These are phyloP conservation scores for Hydropsyche betteni DNA, from an alignment of 2,888 invertebrate genomes.

Conservation along the genomic window DNA sequence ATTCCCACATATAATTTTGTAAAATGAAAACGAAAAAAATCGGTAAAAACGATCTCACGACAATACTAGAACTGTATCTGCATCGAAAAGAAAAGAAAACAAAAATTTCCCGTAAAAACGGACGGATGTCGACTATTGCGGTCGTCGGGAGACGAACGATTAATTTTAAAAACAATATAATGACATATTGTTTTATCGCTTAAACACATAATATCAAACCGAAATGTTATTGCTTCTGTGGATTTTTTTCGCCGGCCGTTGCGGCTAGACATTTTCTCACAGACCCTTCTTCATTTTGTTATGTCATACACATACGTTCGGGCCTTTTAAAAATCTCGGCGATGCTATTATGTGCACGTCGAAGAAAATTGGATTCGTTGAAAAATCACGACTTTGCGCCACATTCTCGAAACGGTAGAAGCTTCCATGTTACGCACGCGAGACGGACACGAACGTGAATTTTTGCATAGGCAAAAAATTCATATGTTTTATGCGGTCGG, in stretches of 20 bases:
- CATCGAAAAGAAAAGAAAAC: conserved; percentile 1
- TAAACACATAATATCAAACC: conserved; percentile 3
- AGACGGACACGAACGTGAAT: conserved; percentile 25
- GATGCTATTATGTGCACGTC: conserved; percentile 7
- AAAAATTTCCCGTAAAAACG: conserved; percentile 24
- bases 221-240: not conserved
- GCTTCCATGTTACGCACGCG: conserved; percentile 50
- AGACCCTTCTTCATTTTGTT: not conserved
- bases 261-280: conserved; percentile 5
- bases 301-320: conserved; percentile 1
- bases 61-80: conserved; percentile 24
- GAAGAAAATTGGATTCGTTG: conserved; percentile 26
- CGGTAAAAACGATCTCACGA: conserved; percentile 8
- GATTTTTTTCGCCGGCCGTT: not conserved
- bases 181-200: conserved; percentile 33
- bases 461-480: conserved; percentile 4
- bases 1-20: conserved; percentile 19
- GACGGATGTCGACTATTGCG: conserved; percentile 37
- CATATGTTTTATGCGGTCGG: not conserved
- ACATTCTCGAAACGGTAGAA: conserved; percentile 25
- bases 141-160: not conserved
- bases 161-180: conserved; percentile 27
- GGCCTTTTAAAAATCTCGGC: not conserved
- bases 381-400: conserved; percentile 30
- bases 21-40: conserved; percentile 3